Conservation (phyloP, 2,113 vertebrate genomes). For the Mixornis gularis region DNA sequence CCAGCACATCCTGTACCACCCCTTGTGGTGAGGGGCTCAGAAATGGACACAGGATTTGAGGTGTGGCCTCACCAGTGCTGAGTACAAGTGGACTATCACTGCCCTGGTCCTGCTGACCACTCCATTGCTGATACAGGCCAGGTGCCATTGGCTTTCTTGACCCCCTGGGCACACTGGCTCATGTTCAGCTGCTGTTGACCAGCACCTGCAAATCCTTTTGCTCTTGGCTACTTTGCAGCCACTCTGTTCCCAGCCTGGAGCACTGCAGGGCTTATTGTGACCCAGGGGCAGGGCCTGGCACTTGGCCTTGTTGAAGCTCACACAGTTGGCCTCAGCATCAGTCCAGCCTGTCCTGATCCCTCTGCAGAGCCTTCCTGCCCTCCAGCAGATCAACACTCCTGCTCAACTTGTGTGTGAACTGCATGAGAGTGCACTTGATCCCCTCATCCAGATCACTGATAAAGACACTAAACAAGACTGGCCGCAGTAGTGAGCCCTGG, state of each 20-base stretch:
- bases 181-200: background rate
- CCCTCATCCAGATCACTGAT: background rate
- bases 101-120: background rate
- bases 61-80: background rate
- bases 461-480: background rate
- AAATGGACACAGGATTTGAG: background rate
- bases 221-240: background rate
- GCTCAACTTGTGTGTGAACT: fast-evolving
- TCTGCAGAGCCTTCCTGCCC: background rate
- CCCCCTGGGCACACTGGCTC: background rate
- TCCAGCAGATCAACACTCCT: background rate
- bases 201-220: background rate
- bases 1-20: background rate
- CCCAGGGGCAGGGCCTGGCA: background rate
- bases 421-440: background rate
- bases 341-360: background rate
- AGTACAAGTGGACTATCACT: background rate
- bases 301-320: background rate
- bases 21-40: background rate
- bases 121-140: background rate
- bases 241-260: background rate
- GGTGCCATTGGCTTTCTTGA: background rate
- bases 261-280: background rate
- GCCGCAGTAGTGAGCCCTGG: background rate
- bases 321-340: background rate